Evolutionary conservation across 2,888 invertebrate genomes (phyloP).

Genomic region (Athalia circularis): DNA sequence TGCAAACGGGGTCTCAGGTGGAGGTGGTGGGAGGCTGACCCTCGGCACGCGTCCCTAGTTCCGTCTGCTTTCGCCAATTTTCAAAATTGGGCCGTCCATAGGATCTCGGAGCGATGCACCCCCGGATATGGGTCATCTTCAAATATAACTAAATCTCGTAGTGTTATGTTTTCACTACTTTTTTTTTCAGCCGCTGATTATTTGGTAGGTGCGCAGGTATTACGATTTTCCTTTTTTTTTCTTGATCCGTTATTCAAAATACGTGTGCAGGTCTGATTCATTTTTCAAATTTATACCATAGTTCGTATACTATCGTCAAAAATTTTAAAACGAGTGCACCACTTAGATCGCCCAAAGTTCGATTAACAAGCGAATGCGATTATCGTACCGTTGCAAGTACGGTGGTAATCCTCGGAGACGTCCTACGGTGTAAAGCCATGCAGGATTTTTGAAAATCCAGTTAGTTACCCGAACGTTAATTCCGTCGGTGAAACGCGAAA

Average conservation of each 20-base stretch:
- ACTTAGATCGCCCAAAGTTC: background rate
- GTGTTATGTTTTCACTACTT: background rate
- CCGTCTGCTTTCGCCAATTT: constrained; percentile 47
- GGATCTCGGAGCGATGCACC: constrained; percentile 1
- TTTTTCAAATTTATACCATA: too few species aligned
- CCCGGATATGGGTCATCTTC: constrained; percentile 18
- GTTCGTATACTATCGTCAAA: too few species aligned
- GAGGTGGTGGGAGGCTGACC: constrained; percentile 50
- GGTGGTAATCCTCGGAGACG: constrained; percentile 30
- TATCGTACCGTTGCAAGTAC: constrained; percentile 10
- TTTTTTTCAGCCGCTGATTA: background rate
- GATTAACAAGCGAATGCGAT: constrained; percentile 34
- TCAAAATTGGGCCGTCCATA: constrained; percentile 33
- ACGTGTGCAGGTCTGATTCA: too few species aligned
- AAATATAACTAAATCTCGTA: background rate
- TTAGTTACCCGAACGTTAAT: constrained; percentile 43
- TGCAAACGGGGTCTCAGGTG: constrained; percentile 48
- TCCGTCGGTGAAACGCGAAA: constrained; percentile 31
- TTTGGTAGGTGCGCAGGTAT: background rate
- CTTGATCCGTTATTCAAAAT: too few species aligned
- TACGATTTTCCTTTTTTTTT: too few species aligned
- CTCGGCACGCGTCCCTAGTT: constrained; percentile 55
- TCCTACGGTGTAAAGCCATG: constrained; percentile 41
- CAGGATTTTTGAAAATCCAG: constrained; percentile 43
- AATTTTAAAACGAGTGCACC: background rate